A percentile compares a stretch with the other conserved stretches of the same genome.
phyloP scores from a whole-genome alignment of 2,888 invertebrate genomes.

The Mongoloraphidia duomilia region DNA sequence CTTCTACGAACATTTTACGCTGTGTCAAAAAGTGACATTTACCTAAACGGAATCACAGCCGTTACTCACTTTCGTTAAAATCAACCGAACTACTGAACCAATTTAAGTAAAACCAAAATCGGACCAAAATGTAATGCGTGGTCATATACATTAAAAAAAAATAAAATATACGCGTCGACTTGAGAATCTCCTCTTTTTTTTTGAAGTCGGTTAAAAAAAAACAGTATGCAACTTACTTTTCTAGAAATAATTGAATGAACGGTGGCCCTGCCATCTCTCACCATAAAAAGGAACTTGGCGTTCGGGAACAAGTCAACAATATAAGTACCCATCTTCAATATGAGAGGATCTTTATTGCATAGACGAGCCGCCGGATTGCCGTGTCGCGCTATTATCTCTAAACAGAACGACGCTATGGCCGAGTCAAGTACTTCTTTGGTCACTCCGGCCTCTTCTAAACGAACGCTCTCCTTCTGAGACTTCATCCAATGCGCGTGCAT shows the following conservation, averaged over 20 bases:
- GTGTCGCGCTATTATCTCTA: conserved; percentile 91
- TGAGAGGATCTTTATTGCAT: conserved; percentile 98
- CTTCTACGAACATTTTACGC: too few species aligned
- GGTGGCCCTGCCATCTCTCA: conserved; percentile 94
- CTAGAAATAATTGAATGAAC: conserved; percentile 96
- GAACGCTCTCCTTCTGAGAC: conserved; percentile 80
- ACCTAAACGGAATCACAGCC: too few species aligned
- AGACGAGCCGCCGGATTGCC: conserved; percentile 88
- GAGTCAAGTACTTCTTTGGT: conserved; percentile 82
- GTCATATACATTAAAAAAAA: too few species aligned
- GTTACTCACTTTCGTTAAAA: too few species aligned
- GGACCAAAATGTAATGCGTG: too few species aligned
- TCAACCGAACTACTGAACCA: too few species aligned
- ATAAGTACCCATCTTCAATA: conserved; percentile 91
- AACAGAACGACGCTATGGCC: conserved; percentile 91
- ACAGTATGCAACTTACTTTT: conserved; percentile 42
- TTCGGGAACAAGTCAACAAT: conserved; percentile 92
- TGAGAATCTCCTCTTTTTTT: neutral
- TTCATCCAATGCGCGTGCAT: conserved; percentile 92
- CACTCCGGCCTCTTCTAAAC: conserved; percentile 88
- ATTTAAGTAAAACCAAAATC: too few species aligned
- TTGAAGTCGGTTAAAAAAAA: neutral
- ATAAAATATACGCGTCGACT: too few species aligned
- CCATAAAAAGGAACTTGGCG: conserved; percentile 95
- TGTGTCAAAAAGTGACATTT: too few species aligned